Evolutionary conservation across 2,113 vertebrate genomes (phyloP), one percentile per base, ranked within the genome.

Genomic region (Furnarius figulus): DNA sequence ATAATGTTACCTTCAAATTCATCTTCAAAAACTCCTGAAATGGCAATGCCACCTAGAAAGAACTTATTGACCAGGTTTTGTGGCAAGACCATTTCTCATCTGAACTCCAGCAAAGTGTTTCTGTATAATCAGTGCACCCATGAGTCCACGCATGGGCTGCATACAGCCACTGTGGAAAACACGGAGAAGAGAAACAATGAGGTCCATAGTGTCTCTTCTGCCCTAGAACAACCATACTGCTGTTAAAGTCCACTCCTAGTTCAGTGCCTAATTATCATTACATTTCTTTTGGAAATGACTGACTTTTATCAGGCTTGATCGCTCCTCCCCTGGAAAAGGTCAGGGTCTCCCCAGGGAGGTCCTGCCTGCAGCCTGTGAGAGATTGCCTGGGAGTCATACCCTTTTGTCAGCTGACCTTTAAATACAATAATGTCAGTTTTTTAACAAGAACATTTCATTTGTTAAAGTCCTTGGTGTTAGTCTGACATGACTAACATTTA

Each of bases 371-470:
- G 52, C 23, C 74, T 94, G 92, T 85, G 39, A 96, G 71, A 90
- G 66, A 80, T 85, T 88, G 91, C 82, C 78, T 66, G 56, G 13
- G 70, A 95, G 89, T 96, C 84, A 82, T 72, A 95, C 67, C 84
- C 92, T 96, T 97, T 90, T 83, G 71, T 72, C 94, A 88, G 81
- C 94, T 97, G 97, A 97, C 95, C 90, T 98, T 97, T 97, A 97
- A 92, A 92, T 94, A 91, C 17, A 97, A 63, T 93, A 95, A 92
- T 61, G 88, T 92, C 74, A 82, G 68, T 97, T 97, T 94, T 90
- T 97, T 96, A 97, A 95, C 88, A 95, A 89, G 90, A 83, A 95
- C 87, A 79, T 87, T 93, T 55, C 74, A 92, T 96, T 95, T 93
- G 40, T 94, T 96, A 76, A 93, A 93, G 68, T 93, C 70, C 14